Evolutionary conservation across 2,113 vertebrate genomes (phyloP).

Genomic region (Leptocoma aspasia): DNA sequence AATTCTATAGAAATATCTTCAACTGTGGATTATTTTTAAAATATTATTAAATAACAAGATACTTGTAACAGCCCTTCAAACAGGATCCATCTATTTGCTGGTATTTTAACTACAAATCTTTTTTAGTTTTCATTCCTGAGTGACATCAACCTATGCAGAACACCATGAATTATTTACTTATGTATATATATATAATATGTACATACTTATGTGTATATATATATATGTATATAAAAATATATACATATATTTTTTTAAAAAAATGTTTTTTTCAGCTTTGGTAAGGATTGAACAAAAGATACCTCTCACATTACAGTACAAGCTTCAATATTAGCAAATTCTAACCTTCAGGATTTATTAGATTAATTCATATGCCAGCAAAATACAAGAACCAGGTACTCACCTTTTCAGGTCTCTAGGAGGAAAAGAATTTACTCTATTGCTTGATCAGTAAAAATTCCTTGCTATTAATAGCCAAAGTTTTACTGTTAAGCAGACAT

Average conservation of each 20-base stretch:
- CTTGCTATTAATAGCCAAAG: neutral
- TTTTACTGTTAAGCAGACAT: neutral
- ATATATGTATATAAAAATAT: no score
- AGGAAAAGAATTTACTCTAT: neutral
- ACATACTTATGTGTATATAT: no score
- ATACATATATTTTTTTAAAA: neutral
- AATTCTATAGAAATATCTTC: neutral
- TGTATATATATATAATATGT: neutral
- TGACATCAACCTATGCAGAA: neutral
- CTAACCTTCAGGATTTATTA: neutral
- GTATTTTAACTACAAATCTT: neutral
- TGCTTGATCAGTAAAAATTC: neutral
- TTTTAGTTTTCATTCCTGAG: neutral
- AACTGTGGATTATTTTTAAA: neutral
- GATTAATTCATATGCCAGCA: neutral
- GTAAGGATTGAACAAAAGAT: neutral
- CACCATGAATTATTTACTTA: neutral
- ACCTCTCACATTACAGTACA: neutral
- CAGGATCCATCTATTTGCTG: neutral
- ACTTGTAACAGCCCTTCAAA: neutral
- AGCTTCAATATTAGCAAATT: neutral
- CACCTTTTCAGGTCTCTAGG: neutral
- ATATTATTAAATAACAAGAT: neutral
- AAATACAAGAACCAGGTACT: constrained; percentile 12
- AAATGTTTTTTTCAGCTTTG: neutral